These are phyloP conservation scores for Myrmecobius fasciatus DNA, from an alignment of 2,113 vertebrate species.

Conservation along the genomic window DNA sequence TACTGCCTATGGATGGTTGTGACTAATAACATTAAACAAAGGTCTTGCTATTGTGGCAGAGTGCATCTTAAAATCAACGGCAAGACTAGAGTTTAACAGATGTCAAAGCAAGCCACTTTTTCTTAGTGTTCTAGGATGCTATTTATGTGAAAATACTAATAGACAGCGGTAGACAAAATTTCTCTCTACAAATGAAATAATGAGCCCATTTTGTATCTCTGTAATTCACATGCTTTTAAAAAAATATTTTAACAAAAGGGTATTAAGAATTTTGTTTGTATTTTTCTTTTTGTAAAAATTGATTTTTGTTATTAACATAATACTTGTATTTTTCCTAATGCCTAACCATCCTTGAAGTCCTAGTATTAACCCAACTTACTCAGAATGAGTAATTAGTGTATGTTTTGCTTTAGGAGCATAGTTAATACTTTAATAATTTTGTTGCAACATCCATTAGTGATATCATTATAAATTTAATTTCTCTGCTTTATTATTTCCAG, in stretches of 20 bases:
- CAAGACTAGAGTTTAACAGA: background rate
- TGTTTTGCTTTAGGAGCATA: background rate
- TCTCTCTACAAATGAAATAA: background rate
- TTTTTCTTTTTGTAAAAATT: background rate
- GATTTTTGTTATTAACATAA: background rate
- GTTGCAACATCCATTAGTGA: background rate
- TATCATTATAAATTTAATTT: background rate
- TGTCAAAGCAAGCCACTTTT: background rate
- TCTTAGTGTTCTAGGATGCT: background rate
- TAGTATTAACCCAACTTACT: background rate
- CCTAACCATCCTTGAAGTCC: background rate
- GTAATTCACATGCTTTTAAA: background rate
- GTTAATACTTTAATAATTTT: background rate
- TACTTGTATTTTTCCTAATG: background rate
- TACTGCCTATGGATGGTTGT: too few species aligned
- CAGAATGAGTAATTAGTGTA: background rate
- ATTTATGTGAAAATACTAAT: background rate
- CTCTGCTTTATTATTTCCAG: background rate
- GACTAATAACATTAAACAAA: background rate
- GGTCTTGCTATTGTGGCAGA: background rate
- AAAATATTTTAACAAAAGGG: background rate
- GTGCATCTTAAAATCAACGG: background rate
- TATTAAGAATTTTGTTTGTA: background rate
- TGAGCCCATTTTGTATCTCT: background rate
- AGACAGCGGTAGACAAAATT: background rate